phyloP scores from a whole-genome alignment of 2,113 vertebrate genomes.

The Helogale parvula region DNA sequence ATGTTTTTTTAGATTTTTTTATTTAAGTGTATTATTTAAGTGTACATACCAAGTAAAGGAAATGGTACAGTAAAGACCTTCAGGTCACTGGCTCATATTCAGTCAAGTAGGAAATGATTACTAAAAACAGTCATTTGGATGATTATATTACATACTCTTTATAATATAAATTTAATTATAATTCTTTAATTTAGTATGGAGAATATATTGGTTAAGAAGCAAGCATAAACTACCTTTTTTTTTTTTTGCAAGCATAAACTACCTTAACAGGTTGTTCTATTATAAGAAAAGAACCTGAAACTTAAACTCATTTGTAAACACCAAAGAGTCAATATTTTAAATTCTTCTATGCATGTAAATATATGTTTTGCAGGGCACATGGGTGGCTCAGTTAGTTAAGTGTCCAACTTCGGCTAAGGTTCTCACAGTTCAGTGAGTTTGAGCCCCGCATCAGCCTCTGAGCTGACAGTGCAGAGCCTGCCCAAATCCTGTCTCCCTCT shows the following conservation, averaged over 20 bases:
- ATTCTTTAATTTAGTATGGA: conserved; percentile 15
- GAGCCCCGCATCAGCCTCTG: too few relatives aligned
- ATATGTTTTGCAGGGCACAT: background rate
- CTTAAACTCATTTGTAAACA: conserved; percentile 40
- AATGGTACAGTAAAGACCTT: background rate
- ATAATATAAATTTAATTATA: background rate
- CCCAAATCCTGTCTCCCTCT: too few relatives aligned
- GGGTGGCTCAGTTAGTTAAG: too few relatives aligned
- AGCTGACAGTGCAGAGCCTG: too few relatives aligned
- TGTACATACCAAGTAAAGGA: background rate
- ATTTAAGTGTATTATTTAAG: background rate
- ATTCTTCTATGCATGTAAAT: background rate
- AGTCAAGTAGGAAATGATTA: background rate
- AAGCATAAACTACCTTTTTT: conserved; percentile 4
- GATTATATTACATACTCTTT: background rate
- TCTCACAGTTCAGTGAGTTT: too few relatives aligned
- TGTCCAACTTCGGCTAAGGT: too few relatives aligned
- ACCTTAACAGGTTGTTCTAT: background rate
- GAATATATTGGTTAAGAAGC: background rate
- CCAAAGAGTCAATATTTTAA: background rate
- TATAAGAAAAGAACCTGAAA: conserved; percentile 28
- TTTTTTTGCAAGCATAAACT: background rate
- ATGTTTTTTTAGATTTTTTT: background rate
- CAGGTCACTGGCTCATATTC: conserved; percentile 16
- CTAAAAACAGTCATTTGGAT: conserved; percentile 8